phyloP scores from a whole-genome alignment of 1,140 invertebrate genomes.

The Formica selysi region DNA sequence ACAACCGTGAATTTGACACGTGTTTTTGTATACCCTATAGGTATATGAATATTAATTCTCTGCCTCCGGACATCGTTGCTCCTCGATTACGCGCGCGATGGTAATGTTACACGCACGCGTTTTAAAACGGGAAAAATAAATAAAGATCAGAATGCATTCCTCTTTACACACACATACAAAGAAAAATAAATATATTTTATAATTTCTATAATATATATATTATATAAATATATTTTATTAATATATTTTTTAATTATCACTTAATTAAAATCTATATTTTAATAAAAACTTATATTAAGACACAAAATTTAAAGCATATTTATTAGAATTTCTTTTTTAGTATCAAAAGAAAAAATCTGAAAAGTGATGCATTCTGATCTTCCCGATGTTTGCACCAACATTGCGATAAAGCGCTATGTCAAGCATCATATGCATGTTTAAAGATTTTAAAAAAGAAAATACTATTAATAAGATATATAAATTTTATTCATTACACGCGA shows the following conservation, averaged over 20 bases:
- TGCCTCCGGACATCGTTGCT: slow-evolving; percentile 11
- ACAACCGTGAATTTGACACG: slow-evolving; percentile 3
- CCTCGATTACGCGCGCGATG: not conserved
- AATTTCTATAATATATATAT: too few relatives aligned
- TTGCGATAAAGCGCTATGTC: not conserved
- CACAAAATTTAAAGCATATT: too few relatives aligned
- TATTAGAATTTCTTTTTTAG: too few relatives aligned
- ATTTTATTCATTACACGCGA: not conserved
- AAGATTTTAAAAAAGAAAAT: not conserved
- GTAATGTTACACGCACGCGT: not conserved
- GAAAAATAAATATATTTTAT: too few relatives aligned
- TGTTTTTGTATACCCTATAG: not conserved
- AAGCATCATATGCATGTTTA: not conserved
- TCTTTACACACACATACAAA: too few relatives aligned
- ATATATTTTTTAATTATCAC: too few relatives aligned
- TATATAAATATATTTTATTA: too few relatives aligned
- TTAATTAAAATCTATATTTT: too few relatives aligned
- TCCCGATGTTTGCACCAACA: too few relatives aligned
- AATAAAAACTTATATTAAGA: too few relatives aligned
- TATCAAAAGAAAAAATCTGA: too few relatives aligned
- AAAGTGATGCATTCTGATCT: too few relatives aligned
- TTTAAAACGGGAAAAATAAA: slow-evolving; percentile 11
- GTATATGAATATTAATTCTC: slow-evolving; percentile 30
- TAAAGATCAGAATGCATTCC: not conserved
- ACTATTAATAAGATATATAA: not conserved